A percentile compares a stretch with the other conserved stretches of the same genome.
phyloP scores from a whole-genome alignment of 1,140 invertebrate species.

The Zaprionus gabonicus region DNA sequence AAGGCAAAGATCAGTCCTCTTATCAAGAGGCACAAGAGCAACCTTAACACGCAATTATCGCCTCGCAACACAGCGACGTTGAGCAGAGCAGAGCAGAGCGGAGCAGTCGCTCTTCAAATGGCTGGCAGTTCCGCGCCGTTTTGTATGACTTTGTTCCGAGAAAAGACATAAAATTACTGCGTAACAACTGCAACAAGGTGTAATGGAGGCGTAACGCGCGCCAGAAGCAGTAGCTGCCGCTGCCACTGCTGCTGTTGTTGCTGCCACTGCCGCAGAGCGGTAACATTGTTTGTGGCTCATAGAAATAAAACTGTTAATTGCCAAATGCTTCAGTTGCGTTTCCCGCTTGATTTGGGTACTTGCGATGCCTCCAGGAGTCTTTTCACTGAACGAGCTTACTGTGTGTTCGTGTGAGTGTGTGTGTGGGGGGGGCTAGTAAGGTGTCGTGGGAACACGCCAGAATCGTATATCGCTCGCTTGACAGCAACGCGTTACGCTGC shows the following conservation, averaged over 20 bases:
- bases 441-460: constrained; percentile 66
- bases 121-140: constrained; percentile 66
- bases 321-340: constrained; percentile 76
- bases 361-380: constrained; percentile 29
- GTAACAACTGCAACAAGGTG: constrained; percentile 83
- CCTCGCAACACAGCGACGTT: constrained; percentile 34
- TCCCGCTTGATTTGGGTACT: constrained; percentile 69
- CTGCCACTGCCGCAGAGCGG: constrained; percentile 24
- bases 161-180: constrained; percentile 82
- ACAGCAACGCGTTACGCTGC: constrained; percentile 45
- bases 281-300: constrained; percentile 80
- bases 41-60: constrained; percentile 74
- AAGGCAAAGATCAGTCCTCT: constrained; percentile 15
- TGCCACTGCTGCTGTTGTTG: background rate
- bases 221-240: constrained; percentile 16
- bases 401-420: background rate
- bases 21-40: constrained; percentile 42
- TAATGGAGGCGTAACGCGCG: constrained; percentile 75
- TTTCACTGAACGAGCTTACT: constrained; percentile 20
- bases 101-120: constrained; percentile 48
- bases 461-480: constrained; percentile 37
- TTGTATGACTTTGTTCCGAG: constrained; percentile 82
- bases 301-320: constrained; percentile 83
- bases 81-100: background rate
- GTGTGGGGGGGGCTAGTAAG: constrained; percentile 37